phyloP scores from a whole-genome alignment of 2,113 vertebrate species.

The Dipodomys spectabilis region DNA sequence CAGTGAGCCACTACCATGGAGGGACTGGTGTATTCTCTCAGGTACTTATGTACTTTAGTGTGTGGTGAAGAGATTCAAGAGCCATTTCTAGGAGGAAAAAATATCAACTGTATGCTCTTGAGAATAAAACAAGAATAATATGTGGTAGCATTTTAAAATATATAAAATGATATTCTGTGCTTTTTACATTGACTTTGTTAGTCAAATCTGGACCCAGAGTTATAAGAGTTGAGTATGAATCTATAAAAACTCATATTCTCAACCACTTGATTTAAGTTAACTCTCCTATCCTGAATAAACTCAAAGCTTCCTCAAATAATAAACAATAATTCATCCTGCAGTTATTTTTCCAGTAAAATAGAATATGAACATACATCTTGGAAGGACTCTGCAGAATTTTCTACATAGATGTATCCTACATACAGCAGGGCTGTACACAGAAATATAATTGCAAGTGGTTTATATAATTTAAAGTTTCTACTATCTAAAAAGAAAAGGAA shows the following conservation, averaged over 20 bases:
- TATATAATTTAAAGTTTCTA: not conserved
- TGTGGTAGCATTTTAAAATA: slow-evolving; percentile 28
- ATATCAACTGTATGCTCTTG: not conserved
- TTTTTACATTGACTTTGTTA: not conserved
- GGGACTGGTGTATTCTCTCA: not conserved
- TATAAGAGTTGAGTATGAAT: not conserved
- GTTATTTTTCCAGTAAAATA: not conserved
- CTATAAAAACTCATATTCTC: not conserved
- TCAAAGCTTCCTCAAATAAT: not conserved
- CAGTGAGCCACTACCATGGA: not conserved
- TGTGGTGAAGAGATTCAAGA: not conserved
- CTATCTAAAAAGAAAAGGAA: slow-evolving; percentile 7
- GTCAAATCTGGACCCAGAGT: not conserved
- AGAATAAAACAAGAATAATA: not conserved
- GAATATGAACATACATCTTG: not conserved
- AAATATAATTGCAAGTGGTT: not conserved
- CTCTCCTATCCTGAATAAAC: not conserved
- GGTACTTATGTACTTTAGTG: not conserved
- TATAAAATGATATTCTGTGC: not conserved
- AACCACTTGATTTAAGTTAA: not conserved
- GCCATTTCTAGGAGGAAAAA: not conserved
- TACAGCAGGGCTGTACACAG: not conserved
- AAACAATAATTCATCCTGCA: not conserved
- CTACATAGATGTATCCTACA: not conserved
- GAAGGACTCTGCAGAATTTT: not conserved